A percentile compares a stretch with the other conserved stretches of the same genome.
phyloP scores from a whole-genome alignment of 2,113 vertebrate genomes.

The Spizaetus ornatus region DNA sequence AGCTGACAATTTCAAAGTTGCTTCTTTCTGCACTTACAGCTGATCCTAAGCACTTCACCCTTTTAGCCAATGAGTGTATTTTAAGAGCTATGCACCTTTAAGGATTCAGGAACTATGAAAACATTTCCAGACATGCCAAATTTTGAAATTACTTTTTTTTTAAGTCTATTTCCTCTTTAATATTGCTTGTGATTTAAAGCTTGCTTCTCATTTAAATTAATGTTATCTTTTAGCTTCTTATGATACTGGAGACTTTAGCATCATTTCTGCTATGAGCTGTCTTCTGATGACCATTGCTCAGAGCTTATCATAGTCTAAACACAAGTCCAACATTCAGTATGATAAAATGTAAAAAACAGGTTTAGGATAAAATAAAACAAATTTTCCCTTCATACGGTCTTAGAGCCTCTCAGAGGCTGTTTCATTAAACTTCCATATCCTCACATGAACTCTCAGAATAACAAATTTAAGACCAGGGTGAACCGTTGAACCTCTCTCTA shows the following conservation, averaged over 20 bases:
- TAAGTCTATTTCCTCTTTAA: neutral
- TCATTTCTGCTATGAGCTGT: neutral
- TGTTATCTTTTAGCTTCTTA: neutral
- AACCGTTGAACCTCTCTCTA: neutral
- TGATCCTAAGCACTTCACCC: neutral
- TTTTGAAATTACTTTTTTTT: neutral
- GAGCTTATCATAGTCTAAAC: neutral
- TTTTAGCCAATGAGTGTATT: neutral
- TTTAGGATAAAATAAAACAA: neutral
- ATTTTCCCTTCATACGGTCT: neutral
- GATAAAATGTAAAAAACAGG: neutral
- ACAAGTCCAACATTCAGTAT: accelerated
- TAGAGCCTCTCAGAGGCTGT: neutral
- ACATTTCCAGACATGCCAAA: neutral
- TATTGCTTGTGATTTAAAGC: neutral
- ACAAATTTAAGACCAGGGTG: neutral
- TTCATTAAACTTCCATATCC: neutral
- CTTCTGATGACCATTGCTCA: neutral
- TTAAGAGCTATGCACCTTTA: neutral
- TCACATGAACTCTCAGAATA: neutral
- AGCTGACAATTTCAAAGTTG: constrained; percentile 7
- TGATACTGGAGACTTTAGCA: neutral
- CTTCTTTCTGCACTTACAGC: neutral
- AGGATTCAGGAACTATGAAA: neutral
- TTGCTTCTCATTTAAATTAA: neutral